Evolutionary conservation across 2,888 invertebrate species (phyloP).

Genomic region (Nephrotoma appendiculata): DNA sequence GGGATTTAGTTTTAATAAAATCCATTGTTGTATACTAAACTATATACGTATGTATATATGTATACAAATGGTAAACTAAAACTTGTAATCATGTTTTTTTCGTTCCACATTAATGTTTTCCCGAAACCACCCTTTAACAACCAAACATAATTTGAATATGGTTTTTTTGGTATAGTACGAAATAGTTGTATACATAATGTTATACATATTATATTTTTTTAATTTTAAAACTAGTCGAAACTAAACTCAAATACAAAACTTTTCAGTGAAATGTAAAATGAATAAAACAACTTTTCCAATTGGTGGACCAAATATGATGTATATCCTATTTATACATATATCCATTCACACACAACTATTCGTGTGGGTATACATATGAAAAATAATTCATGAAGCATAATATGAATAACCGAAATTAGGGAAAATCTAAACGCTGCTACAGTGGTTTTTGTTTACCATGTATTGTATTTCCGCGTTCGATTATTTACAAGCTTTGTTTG

Average conservation of each 20-base stretch:
- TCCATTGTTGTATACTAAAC: background rate
- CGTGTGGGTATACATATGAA: background rate
- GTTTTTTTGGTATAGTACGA: background rate
- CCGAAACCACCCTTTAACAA: background rate
- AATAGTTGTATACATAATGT: background rate
- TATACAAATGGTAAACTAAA: background rate
- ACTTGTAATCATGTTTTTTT: background rate
- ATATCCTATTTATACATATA: background rate
- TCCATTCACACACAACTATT: background rate
- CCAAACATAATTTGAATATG: background rate
- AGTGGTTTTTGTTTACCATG: background rate
- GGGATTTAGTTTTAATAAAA: background rate
- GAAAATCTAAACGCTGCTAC: background rate
- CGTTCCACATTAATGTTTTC: background rate
- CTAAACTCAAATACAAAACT: background rate
- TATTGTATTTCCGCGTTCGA: background rate
- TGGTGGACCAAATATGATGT: background rate
- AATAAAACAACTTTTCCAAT: background rate
- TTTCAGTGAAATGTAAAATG: background rate
- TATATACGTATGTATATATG: background rate
- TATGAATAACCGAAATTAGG: background rate
- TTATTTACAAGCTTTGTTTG: background rate
- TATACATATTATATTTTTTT: background rate
- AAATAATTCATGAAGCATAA: background rate
- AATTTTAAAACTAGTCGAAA: background rate